These are phyloP conservation scores for Thunnus thynnus DNA, from an alignment of 2,113 vertebrate species.

Conservation along the genomic window DNA sequence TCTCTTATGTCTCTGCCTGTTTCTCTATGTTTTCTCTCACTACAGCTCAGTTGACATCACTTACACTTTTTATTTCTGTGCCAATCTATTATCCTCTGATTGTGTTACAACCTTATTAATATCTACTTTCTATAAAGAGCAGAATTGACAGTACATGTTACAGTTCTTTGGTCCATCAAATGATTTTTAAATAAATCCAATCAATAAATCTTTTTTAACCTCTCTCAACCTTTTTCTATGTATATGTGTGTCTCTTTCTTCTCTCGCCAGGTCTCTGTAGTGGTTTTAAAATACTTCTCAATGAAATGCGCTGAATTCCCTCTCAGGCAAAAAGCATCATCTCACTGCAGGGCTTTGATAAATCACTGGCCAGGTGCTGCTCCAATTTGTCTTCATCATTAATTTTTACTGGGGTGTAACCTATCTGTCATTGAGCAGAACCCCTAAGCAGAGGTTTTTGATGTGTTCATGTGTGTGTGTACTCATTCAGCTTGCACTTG, in stretches of 20 bases:
- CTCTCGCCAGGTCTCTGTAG: constrained; percentile 27
- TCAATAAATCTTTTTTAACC: background rate
- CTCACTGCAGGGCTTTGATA: constrained; percentile 85
- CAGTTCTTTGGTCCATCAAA: background rate
- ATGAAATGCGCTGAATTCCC: constrained; percentile 79
- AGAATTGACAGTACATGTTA: background rate
- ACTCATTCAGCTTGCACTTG: constrained; percentile 65
- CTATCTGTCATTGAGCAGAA: constrained; percentile 86
- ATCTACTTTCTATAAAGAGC: too few species aligned
- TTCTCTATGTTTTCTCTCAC: background rate
- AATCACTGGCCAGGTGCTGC: constrained; percentile 91
- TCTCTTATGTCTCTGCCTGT: constrained; percentile 4
- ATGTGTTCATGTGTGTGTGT: constrained; percentile 67
- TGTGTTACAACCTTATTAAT: too few species aligned
- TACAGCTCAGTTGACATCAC: too few species aligned
- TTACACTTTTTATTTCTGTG: too few species aligned
- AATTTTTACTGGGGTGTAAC: constrained; percentile 84
- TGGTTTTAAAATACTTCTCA: constrained; percentile 61
- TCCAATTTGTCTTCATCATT: constrained; percentile 90
- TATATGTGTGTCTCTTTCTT: constrained; percentile 23
- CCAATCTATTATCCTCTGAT: too few species aligned
- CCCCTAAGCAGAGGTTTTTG: constrained; percentile 73
- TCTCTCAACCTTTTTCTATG: background rate
- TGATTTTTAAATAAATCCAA: background rate
- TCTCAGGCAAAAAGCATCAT: constrained; percentile 79